phyloP scores from a whole-genome alignment of 2,888 invertebrate species.

The Spilarctia lutea region DNA sequence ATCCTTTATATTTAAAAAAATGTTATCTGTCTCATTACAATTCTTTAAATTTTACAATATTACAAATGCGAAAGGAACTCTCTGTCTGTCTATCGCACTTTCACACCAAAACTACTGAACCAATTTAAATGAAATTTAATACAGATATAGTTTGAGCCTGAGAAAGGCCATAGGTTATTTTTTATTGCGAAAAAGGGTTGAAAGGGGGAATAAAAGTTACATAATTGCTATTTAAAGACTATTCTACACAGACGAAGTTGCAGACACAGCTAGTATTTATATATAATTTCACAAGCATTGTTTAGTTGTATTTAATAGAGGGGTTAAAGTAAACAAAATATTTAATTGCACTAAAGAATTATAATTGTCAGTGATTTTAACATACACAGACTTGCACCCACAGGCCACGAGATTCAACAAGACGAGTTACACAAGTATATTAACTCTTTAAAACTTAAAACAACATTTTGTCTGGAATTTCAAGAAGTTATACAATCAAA shows the following conservation, averaged over 20 bases:
- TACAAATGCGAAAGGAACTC: too few relatives aligned
- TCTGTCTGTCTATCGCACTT: too few relatives aligned
- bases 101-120: too few relatives aligned
- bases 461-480: background rate
- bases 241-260: too few relatives aligned
- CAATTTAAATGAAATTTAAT: too few relatives aligned
- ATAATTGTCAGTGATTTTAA: constrained; percentile 79
- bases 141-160: too few relatives aligned
- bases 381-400: constrained; percentile 57
- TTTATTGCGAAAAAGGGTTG: too few relatives aligned
- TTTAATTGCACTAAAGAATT: constrained; percentile 84
- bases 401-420: constrained; percentile 31
- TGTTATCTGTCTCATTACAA: background rate
- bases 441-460: background rate
- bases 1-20: too few relatives aligned
- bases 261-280: too few relatives aligned
- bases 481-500: background rate
- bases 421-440: constrained; percentile 45
- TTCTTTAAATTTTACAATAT: background rate
- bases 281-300: background rate
- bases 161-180: too few relatives aligned
- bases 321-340: constrained; percentile 59
- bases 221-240: too few relatives aligned
- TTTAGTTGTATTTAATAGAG: background rate
- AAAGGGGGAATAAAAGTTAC: too few relatives aligned